Conservation (phyloP, 1,140 invertebrate genomes). For the Cherax destructor region DNA sequence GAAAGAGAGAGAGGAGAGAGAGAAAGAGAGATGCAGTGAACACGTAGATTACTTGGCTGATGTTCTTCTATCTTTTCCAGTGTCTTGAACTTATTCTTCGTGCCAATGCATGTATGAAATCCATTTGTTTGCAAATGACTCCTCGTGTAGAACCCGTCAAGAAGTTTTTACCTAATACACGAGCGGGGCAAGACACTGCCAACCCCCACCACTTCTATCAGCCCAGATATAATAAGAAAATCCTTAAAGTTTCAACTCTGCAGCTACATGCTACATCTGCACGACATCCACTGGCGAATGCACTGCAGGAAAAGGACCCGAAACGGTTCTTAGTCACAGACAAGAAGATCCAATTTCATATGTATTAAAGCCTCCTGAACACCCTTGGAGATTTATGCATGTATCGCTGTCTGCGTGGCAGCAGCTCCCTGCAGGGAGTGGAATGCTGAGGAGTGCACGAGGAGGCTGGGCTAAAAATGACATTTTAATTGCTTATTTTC, state of each 20-base stretch:
- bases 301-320: background rate
- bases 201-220: background rate
- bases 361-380: background rate
- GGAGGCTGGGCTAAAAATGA: too few species aligned
- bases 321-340: background rate
- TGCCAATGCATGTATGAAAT: constrained; percentile 21
- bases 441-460: background rate
- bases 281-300: background rate
- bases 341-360: background rate
- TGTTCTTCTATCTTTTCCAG: too few species aligned
- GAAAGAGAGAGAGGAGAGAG: too few species aligned
- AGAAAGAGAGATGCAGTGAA: too few species aligned
- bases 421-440: background rate
- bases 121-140: constrained; percentile 39
- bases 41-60: too few species aligned
- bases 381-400: background rate
- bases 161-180: too few species aligned
- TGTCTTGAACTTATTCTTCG: background rate
- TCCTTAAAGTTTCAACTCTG: too few species aligned
- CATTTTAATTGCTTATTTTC: too few species aligned
- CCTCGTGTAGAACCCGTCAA: background rate
- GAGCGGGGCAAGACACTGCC: background rate
- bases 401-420: background rate
- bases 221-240: too few species aligned
- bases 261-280: too few species aligned